These are phyloP conservation scores for Microctenopoma lineatum DNA, from an alignment of 2,797 vertebrate species.

Conservation along the genomic window DNA sequence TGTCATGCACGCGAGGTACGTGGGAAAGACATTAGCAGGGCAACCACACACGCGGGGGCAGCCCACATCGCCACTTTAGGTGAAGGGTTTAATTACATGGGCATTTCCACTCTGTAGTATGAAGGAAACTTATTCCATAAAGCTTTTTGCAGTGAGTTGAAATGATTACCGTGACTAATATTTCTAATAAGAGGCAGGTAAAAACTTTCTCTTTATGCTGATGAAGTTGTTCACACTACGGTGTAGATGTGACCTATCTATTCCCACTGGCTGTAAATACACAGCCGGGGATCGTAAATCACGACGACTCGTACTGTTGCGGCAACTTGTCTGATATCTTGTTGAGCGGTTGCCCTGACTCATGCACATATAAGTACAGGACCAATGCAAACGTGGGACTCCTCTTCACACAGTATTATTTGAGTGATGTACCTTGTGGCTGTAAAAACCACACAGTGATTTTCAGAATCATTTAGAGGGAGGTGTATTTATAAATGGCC, in stretches of 20 bases:
- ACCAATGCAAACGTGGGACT: constrained; percentile 34
- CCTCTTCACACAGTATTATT: constrained; percentile 9
- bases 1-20: constrained; percentile 12
- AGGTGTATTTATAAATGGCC: constrained; percentile 81
- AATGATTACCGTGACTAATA: no score
- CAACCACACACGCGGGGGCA: constrained; percentile 71
- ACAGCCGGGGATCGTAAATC: constrained; percentile 13
- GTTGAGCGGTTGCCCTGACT: constrained; percentile 42
- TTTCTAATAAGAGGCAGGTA: no score
- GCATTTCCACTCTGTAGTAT: background rate
- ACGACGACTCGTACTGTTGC: constrained; percentile 6
- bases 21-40: constrained; percentile 8
- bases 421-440: constrained; percentile 20
- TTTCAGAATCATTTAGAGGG: constrained; percentile 65
- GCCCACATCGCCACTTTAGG: constrained; percentile 50
- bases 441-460: constrained; percentile 55
- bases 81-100: constrained; percentile 65
- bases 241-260: constrained; percentile 30
- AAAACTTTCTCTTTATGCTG: background rate
- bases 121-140: no score
- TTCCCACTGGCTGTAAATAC: constrained; percentile 54
- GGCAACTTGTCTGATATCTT: constrained; percentile 39
- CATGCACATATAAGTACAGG: constrained; percentile 23
- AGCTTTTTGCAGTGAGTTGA: no score
- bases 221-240: constrained; percentile 38